These are phyloP conservation scores for Rhynchonema sp. DNA, from an alignment of 2,888 invertebrate species.

Conservation along the genomic window DNA sequence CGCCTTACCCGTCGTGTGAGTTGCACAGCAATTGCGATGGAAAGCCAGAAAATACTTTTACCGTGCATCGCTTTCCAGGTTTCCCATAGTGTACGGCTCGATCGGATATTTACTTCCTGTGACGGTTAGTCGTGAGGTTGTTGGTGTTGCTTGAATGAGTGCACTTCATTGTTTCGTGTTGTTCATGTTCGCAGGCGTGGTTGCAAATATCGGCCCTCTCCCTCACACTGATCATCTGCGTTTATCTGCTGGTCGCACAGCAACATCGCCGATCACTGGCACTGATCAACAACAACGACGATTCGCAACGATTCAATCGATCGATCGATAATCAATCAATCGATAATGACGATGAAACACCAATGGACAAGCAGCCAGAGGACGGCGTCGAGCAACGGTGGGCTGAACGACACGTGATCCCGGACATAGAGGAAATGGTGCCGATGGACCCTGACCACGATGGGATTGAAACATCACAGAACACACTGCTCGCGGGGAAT, in stretches of 20 bases:
- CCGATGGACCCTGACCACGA: not conserved
- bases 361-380: not conserved
- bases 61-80: too few relatives aligned
- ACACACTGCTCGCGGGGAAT: not conserved
- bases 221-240: not conserved
- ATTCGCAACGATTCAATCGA: too few relatives aligned
- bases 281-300: too few relatives aligned
- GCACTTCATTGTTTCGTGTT: too few relatives aligned
- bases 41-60: too few relatives aligned
- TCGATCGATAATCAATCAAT: not conserved
- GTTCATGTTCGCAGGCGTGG: too few relatives aligned
- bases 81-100: too few relatives aligned
- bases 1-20: too few relatives aligned
- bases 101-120: too few relatives aligned
- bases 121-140: too few relatives aligned
- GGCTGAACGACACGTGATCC: not conserved
- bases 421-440: not conserved
- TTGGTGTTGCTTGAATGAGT: too few relatives aligned
- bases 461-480: not conserved
- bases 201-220: not conserved
- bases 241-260: not conserved
- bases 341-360: not conserved
- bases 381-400: not conserved
- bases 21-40: too few relatives aligned
- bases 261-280: not conserved